Conservation (phyloP, 2,797 vertebrate species). For the Austrolebias charrua region DNA sequence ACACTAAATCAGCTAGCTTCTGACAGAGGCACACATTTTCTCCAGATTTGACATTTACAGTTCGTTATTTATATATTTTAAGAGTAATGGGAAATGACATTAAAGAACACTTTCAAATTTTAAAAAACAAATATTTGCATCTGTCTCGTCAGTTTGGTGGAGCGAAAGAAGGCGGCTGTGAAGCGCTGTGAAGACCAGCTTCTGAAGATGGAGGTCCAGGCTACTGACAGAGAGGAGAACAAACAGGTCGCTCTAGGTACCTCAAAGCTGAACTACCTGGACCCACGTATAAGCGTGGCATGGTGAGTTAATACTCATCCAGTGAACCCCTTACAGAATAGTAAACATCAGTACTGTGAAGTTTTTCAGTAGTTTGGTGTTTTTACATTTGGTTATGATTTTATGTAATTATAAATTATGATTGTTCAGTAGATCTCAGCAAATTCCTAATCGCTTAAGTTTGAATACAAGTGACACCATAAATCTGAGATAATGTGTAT, state of each 20-base stretch:
- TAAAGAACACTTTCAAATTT: background rate
- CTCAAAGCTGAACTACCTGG: conserved; percentile 87
- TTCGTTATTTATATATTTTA: background rate
- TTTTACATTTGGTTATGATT: background rate
- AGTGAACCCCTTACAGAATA: too few species aligned
- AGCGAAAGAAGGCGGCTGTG: conserved; percentile 77
- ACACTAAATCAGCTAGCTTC: background rate
- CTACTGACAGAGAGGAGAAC: conserved; percentile 84
- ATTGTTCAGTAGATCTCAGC: background rate
- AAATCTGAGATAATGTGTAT: too few species aligned
- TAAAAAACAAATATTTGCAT: too few species aligned
- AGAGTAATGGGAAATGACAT: background rate
- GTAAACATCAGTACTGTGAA: background rate
- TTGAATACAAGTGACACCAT: too few species aligned
- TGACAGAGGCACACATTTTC: background rate
- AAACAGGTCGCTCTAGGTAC: conserved; percentile 85
- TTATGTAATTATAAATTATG: too few species aligned
- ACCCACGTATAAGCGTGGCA: conserved; percentile 84
- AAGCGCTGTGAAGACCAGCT: conserved; percentile 79
- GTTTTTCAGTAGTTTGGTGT: background rate
- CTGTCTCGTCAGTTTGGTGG: conserved; percentile 68
- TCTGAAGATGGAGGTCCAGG: conserved; percentile 84
- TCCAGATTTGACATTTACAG: background rate
- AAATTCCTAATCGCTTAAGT: too few species aligned
- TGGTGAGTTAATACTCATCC: conserved; percentile 67